Evolutionary conservation across 1,140 invertebrate genomes (phyloP), one percentile per base, ranked within the genome.

Genomic region (Pemphigus obesinymphae): DNA sequence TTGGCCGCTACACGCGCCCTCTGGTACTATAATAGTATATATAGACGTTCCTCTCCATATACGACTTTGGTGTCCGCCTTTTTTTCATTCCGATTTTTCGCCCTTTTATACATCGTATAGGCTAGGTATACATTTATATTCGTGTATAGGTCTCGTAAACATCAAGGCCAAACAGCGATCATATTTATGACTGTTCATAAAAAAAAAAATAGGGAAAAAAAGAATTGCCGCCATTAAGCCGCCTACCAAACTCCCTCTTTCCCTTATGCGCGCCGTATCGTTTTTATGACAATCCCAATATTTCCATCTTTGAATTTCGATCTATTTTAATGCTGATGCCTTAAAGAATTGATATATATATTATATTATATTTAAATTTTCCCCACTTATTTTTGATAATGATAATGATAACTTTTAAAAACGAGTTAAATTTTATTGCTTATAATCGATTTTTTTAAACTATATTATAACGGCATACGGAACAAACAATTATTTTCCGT

Each of bases 91-190:
- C 11, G 1, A 70, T 31, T 73, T 50, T 73, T 50, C 26, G 26
- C 26, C 26, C 70, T 73, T 73, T 73, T 48, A 43, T 73, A n/a
- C n/a, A n/a, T 48, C 50, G 45, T 73, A 6, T 73, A 50, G n/a
- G n/a, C n/a, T n/a, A n/a, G n/a, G n/a, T n/a, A n/a, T 15, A 31
- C 26, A 70, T 70, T 29, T 20, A 29, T 72, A 48, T 48, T 76
- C 20, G 20, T 55, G 31, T 34, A n/a, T 31, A 20, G 20, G 37
- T 75, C 37, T 58, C 26, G 55, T 61, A 78, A 78, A 45, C 34
- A 13, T 11, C 75, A 43, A 78, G 55, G 75, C 17, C 53, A 11
- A 40, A 61, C n/a, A 50, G 10, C 17, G 72, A 0, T 29, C 29
- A 6, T 31, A 55, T 78, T 58, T 78, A 78, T 23, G 55, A 78